Evolutionary conservation across 1,140 invertebrate species (phyloP).

Genomic region (Drosophila setifemur): DNA sequence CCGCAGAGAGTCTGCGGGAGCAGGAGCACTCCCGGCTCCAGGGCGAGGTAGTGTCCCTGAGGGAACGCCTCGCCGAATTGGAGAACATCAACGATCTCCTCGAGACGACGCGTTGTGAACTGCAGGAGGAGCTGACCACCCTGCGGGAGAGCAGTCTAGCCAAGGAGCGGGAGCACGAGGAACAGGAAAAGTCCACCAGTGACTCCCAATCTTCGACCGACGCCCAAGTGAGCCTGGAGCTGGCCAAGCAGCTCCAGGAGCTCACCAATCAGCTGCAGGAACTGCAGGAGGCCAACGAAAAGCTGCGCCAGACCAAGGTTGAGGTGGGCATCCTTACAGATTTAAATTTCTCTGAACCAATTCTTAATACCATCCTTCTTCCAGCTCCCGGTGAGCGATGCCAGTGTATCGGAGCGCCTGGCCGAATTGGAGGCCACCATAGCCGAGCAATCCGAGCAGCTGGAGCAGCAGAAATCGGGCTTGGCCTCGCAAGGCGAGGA

Average conservation of each 20-base stretch:
- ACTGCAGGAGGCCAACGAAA: slow-evolving; percentile 40
- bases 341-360: no score
- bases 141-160: slow-evolving; percentile 86
- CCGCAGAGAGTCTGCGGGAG: slow-evolving; percentile 15
- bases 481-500: slow-evolving; percentile 83
- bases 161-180: slow-evolving; percentile 85
- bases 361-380: no score
- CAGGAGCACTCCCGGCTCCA: slow-evolving; percentile 44
- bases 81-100: slow-evolving; percentile 52
- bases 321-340: no score
- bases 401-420: slow-evolving; percentile 81
- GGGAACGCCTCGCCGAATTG: slow-evolving; percentile 44
- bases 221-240: slow-evolving; percentile 62
- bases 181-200: slow-evolving; percentile 89
- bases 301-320: not conserved
- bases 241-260: slow-evolving; percentile 77
- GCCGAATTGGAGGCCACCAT: slow-evolving; percentile 83
- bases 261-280: slow-evolving; percentile 50
- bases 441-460: slow-evolving; percentile 83
- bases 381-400: slow-evolving; percentile 64
- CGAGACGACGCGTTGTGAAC: slow-evolving; percentile 60
- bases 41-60: slow-evolving; percentile 24
- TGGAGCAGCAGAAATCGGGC: slow-evolving; percentile 73
- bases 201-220: slow-evolving; percentile 29
- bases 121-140: slow-evolving; percentile 63